Percentiles rank a stretch among this genome's conserved stretches.
phyloP scores from a whole-genome alignment of 2,113 vertebrate genomes.

The Echinops telfairi region DNA sequence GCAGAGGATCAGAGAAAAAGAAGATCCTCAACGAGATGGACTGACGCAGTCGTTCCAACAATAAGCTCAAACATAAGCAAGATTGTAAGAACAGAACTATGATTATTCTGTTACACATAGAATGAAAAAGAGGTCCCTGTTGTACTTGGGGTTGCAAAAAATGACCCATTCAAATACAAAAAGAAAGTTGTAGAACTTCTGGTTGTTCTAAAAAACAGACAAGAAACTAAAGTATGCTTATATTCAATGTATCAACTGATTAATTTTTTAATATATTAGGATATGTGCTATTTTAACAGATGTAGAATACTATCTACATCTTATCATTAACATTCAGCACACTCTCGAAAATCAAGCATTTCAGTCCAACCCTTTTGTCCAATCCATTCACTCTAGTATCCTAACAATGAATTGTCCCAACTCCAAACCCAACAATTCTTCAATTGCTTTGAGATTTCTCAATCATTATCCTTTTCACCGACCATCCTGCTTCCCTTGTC shows the following conservation, averaged over 20 bases:
- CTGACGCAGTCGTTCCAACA: too few species aligned
- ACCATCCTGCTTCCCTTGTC: neutral
- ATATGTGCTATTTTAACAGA: neutral
- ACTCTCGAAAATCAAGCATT: conserved; percentile 17
- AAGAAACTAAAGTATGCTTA: conserved; percentile 32
- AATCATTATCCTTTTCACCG: neutral
- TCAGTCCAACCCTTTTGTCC: conserved; percentile 16
- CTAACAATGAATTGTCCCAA: neutral
- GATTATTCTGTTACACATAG: too few species aligned
- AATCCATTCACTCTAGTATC: neutral
- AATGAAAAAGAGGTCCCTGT: too few species aligned
- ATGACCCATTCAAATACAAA: too few species aligned
- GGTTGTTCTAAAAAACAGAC: too few species aligned
- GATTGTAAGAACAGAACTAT: too few species aligned
- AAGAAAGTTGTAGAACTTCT: too few species aligned
- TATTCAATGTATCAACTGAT: conserved; percentile 14
- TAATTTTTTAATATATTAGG: conserved; percentile 24
- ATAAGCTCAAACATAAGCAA: too few species aligned
- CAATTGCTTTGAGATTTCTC: neutral
- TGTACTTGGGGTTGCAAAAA: too few species aligned
- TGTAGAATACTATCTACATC: neutral
- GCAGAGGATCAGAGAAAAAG: too few species aligned
- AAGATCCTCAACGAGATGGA: too few species aligned
- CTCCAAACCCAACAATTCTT: neutral
- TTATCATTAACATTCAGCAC: neutral